Evolutionary conservation across 2,797 vertebrate species (phyloP).

Genomic region (Sebastes wilsoni): DNA sequence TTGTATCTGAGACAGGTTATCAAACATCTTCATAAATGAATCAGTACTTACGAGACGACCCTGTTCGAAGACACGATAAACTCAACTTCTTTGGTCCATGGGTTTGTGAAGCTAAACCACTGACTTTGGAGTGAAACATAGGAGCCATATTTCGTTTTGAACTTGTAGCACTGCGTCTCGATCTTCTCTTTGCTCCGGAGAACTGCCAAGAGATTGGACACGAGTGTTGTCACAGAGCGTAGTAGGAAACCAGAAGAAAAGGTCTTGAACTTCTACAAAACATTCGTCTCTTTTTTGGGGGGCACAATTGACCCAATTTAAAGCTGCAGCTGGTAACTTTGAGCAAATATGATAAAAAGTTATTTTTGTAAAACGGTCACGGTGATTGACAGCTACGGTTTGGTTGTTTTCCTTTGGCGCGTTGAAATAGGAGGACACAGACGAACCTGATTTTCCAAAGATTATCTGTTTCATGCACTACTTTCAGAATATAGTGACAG

Average conservation of each 20-base stretch:
- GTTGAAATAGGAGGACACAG: too few species aligned
- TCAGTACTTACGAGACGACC: constrained; percentile 89
- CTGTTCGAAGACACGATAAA: constrained; percentile 96
- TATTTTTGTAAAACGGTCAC: too few species aligned
- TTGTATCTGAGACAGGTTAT: background rate
- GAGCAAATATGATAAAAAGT: too few species aligned
- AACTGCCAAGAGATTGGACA: constrained; percentile 77
- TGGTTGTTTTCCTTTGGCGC: too few species aligned
- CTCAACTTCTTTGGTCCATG: constrained; percentile 99
- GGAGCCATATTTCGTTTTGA: constrained; percentile 95
- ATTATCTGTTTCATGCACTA: too few species aligned
- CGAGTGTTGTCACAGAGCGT: background rate
- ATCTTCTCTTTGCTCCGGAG: constrained; percentile 97
- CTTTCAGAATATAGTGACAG: too few species aligned
- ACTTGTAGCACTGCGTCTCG: constrained; percentile 93
- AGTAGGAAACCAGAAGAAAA: background rate
- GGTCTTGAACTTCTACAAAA: background rate
- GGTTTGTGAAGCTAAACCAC: constrained; percentile 99
- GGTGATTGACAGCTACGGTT: too few species aligned
- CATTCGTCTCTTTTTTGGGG: background rate
- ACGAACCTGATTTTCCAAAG: too few species aligned
- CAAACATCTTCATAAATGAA: background rate
- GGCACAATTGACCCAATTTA: background rate
- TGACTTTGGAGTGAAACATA: constrained; percentile 94
- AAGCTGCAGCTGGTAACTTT: too few species aligned